Evolutionary conservation across 1,140 invertebrate genomes (phyloP), one percentile per base, ranked within the genome.

Genomic region (Hypothenemus hampei): DNA sequence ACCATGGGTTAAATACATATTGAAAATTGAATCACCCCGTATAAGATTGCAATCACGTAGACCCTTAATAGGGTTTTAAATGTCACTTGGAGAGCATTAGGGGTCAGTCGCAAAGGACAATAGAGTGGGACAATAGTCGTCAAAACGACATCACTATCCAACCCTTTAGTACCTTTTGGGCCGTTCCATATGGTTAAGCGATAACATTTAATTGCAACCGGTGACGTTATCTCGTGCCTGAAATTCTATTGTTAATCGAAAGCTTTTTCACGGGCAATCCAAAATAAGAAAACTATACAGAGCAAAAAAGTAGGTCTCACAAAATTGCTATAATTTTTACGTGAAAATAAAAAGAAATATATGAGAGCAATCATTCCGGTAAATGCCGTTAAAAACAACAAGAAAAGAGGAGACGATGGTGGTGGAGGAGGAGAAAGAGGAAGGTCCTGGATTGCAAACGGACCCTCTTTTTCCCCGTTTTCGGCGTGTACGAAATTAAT

Each of bases 401-500:
- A n/a, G n/a, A n/a, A n/a, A n/a, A n/a, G n/a, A n/a, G n/a, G n/a
- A n/a, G n/a, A n/a, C n/a, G n/a, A n/a, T n/a, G n/a, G n/a, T n/a
- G n/a, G n/a, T n/a, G n/a, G n/a, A n/a, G n/a, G n/a, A n/a, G n/a
- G n/a, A n/a, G n/a, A n/a, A n/a, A n/a, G n/a, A n/a, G n/a, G n/a
- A n/a, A n/a, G 5, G n/a, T n/a, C n/a, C n/a, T n/a, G n/a, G n/a
- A n/a, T n/a, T n/a, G n/a, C n/a, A n/a, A 22, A 20, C 20, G 29
- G 20, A 23, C 52, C 26, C 36, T 37, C 44, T 33, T 55, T 44
- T 47, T 45, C 43, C 24, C 21, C 50, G 44, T 41, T 48, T 46
- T 41, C 44, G 44, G 35, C 35, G 36, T 33, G 46, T 56, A 48
- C 44, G 51, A 60, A 60, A 60, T 60, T 60, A 60, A 60, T 60